Evolutionary conservation across 2,113 vertebrate species (phyloP).

Genomic region (Gorsachius goisagi): DNA sequence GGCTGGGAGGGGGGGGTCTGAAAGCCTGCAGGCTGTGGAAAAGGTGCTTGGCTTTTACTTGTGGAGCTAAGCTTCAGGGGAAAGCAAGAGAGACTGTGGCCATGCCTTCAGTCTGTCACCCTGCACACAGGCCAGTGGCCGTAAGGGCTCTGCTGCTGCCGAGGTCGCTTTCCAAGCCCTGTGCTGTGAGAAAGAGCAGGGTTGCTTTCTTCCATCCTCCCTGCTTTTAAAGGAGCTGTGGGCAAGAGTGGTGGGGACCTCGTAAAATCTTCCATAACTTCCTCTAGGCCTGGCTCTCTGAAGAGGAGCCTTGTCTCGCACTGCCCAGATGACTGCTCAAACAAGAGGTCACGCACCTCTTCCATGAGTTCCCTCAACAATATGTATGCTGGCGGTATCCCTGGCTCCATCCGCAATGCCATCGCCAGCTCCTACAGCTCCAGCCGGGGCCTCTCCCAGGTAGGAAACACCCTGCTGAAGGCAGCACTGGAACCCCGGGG

Average conservation of each 20-base stretch:
- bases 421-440: slow-evolving; percentile 96
- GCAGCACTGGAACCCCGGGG: rapidly evolving
- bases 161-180: not conserved
- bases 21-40: not conserved
- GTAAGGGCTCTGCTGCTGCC: not conserved
- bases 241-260: not conserved
- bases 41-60: not conserved
- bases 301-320: slow-evolving; percentile 81
- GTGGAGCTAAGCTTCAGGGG: not conserved
- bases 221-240: not conserved
- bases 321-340: slow-evolving; percentile 76
- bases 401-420: slow-evolving; percentile 83
- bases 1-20: not conserved
- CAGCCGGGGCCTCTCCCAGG: slow-evolving; percentile 80
- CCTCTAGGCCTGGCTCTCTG: slow-evolving; percentile 82
- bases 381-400: slow-evolving; percentile 69
- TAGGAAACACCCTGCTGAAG: not conserved
- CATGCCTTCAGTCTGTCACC: rapidly evolving
- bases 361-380: slow-evolving; percentile 84
- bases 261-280: not conserved
- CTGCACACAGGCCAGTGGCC: rapidly evolving
- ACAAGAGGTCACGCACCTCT: slow-evolving; percentile 89
- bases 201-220: not conserved
- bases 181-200: not conserved
- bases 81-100: not conserved